A percentile compares a stretch with the other conserved stretches of the same genome.
Conservation (phyloP, 2,113 vertebrate genomes). For the Xerus inauris region DNA sequence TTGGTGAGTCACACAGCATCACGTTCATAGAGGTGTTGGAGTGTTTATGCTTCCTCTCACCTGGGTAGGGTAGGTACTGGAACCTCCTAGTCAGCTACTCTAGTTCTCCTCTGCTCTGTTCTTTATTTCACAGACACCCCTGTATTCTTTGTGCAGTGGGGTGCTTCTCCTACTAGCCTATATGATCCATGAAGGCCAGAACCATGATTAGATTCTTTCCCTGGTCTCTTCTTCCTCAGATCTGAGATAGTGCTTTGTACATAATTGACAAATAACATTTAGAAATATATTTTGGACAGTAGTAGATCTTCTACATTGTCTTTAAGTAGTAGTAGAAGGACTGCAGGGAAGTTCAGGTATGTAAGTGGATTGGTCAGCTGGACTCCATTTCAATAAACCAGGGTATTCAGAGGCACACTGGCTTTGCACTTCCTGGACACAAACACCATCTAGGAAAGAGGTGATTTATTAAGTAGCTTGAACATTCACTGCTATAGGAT, state of each 20-base stretch:
- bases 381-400: constrained; percentile 51
- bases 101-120: background rate
- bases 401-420: constrained; percentile 22
- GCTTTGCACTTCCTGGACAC: constrained; percentile 49
- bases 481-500: constrained; percentile 69
- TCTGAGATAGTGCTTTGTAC: background rate
- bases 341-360: background rate
- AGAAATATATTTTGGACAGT: background rate
- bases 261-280: background rate
- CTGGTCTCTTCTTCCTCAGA: background rate
- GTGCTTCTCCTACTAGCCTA: background rate
- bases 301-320: background rate
- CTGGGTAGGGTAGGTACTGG: background rate
- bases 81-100: background rate
- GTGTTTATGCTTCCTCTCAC: background rate
- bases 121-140: background rate
- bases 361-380: constrained; percentile 1
- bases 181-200: background rate
- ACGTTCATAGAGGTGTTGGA: background rate
- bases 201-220: background rate
- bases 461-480: constrained; percentile 77
- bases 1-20: background rate
- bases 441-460: constrained; percentile 48
- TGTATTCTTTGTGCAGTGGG: constrained; percentile 13
- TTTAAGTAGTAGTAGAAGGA: background rate